phyloP scores from a whole-genome alignment of 1,140 invertebrate genomes.

The Ips nitidus region DNA sequence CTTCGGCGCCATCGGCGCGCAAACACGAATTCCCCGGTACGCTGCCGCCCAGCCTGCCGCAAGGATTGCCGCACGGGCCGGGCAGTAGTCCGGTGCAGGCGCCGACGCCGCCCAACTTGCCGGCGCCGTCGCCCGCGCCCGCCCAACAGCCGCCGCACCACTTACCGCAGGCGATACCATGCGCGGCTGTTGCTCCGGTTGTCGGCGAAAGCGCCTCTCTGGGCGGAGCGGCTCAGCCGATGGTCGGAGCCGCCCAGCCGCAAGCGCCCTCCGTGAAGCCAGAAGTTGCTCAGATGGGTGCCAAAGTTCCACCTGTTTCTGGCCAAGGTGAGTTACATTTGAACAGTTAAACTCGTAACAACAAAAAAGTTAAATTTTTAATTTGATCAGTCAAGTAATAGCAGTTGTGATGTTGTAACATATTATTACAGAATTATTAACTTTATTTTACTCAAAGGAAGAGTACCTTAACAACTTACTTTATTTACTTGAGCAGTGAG shows the following conservation, averaged over 20 bases:
- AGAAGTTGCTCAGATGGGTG: constrained; percentile 9
- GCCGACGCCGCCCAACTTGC: constrained; percentile 53
- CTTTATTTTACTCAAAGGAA: too few species aligned
- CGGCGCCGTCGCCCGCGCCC: constrained; percentile 57
- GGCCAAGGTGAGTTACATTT: constrained; percentile 21
- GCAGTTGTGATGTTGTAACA: too few species aligned
- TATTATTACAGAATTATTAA: too few species aligned
- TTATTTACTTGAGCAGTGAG: too few species aligned
- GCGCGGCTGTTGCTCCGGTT: constrained; percentile 39
- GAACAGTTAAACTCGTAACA: too few species aligned
- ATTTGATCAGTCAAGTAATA: neutral
- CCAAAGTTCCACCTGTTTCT: constrained; percentile 27
- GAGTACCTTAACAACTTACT: too few species aligned
- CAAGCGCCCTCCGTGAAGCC: constrained; percentile 35
- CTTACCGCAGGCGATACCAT: constrained; percentile 43
- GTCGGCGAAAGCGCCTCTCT: constrained; percentile 34
- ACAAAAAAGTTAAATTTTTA: neutral
- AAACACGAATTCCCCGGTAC: constrained; percentile 60
- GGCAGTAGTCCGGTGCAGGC: constrained; percentile 49
- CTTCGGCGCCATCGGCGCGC: constrained; percentile 61
- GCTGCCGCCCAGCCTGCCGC: constrained; percentile 50
- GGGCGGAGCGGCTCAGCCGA: constrained; percentile 28
- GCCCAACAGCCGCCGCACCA: constrained; percentile 53
- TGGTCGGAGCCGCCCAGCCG: constrained; percentile 34
- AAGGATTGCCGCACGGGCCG: constrained; percentile 46